phyloP scores from a whole-genome alignment of 2,888 invertebrate species.

The Cephus runcator region DNA sequence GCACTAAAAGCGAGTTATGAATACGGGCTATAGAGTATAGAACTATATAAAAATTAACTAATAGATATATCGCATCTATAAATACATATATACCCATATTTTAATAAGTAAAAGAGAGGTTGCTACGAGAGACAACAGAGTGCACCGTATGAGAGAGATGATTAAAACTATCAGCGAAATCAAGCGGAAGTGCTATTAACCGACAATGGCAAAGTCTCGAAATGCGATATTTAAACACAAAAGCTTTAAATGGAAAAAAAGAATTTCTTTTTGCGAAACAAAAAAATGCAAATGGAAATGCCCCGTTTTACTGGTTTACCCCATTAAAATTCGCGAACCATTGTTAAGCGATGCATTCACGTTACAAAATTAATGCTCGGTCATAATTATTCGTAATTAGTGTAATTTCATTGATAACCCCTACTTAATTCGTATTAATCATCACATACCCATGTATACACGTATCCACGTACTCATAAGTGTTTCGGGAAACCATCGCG shows the following conservation, averaged over 20 bases:
- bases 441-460: neutral
- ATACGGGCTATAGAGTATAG: too few species aligned
- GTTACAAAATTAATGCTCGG: neutral
- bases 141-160: too few species aligned
- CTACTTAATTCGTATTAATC: neutral
- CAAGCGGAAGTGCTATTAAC: neutral
- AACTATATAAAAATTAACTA: too few species aligned
- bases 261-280: neutral
- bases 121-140: too few species aligned
- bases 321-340: neutral
- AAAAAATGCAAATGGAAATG: neutral
- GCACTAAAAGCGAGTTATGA: too few species aligned
- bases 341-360: neutral
- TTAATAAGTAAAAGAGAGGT: too few species aligned
- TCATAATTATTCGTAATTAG: neutral
- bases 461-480: neutral
- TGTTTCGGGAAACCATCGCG: neutral
- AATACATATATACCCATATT: too few species aligned
- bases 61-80: too few species aligned
- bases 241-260: neutral
- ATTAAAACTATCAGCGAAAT: too few species aligned
- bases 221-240: neutral
- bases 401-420: neutral
- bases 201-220: neutral
- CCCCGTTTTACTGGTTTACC: neutral